These are phyloP conservation scores for Dryocosmus kuriphilus DNA, from an alignment of 2,888 invertebrate species.

Conservation along the genomic window DNA sequence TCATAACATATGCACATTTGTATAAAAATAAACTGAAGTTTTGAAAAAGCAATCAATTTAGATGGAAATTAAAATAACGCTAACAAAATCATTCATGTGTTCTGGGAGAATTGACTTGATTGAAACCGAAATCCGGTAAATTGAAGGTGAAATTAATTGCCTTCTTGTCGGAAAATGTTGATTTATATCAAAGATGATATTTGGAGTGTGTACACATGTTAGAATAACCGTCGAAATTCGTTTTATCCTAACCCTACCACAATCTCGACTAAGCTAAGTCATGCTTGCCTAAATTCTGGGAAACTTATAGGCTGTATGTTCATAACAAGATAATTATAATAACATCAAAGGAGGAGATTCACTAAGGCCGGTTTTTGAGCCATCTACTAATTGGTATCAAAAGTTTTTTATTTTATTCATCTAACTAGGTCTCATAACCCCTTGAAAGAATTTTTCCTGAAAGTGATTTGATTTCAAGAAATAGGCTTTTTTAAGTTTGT, in stretches of 20 bases:
- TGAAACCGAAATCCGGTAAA: not conserved
- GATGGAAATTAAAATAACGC: not conserved
- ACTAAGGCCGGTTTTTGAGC: too few species aligned
- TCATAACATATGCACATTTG: not conserved
- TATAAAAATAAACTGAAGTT: not conserved
- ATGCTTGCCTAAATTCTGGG: not conserved
- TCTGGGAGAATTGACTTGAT: too few species aligned
- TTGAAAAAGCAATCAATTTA: not conserved
- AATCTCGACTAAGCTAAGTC: constrained; percentile 8
- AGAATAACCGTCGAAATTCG: constrained; percentile 1
- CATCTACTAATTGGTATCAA: too few species aligned
- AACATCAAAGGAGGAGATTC: not conserved
- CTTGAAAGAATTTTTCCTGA: too few species aligned
- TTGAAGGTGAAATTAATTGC: not conserved
- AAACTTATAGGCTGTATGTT: not conserved
- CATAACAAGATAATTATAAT: constrained; percentile 26
- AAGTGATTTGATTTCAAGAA: too few species aligned
- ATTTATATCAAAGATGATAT: constrained; percentile 1
- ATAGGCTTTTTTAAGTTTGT: too few species aligned
- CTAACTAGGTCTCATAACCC: too few species aligned
- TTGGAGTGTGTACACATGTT: not conserved
- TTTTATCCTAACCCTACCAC: not conserved
- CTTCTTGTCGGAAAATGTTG: not conserved
- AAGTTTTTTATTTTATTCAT: too few species aligned
- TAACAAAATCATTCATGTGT: too few species aligned